Percentiles rank a stretch among this genome's conserved stretches.
Evolutionary conservation across 2,888 invertebrate genomes (phyloP).

Genomic region (Zeuzera pyrina): DNA sequence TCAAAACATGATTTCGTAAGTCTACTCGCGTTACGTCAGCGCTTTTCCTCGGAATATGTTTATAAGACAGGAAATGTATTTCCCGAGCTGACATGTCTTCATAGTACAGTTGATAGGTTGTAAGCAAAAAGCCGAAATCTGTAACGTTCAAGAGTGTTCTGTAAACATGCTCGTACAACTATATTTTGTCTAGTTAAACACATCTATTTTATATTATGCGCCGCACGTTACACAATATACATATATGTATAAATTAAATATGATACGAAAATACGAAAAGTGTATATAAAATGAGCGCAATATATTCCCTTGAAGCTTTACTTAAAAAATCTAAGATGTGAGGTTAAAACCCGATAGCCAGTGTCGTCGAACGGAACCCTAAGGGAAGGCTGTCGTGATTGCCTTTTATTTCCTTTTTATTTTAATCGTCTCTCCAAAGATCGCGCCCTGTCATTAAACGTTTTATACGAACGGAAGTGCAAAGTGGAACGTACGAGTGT

Average conservation of each 20-base stretch:
- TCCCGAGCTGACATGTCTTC: constrained; percentile 27
- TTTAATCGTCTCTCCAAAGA: constrained; percentile 51
- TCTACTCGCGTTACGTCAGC: constrained; percentile 34
- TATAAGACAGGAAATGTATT: constrained; percentile 42
- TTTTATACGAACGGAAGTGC: constrained; percentile 60
- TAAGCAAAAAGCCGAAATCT: constrained; percentile 2
- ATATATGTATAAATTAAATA: too few species aligned
- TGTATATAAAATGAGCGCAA: too few species aligned
- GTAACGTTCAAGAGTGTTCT: background rate
- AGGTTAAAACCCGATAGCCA: too few species aligned
- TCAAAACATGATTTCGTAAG: constrained; percentile 34
- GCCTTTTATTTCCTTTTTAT: constrained; percentile 49
- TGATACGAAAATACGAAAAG: too few species aligned
- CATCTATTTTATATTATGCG: too few species aligned
- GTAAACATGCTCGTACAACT: background rate
- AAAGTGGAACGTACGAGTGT: constrained; percentile 57
- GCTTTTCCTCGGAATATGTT: constrained; percentile 28
- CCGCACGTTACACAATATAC: too few species aligned
- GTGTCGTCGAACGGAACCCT: too few species aligned
- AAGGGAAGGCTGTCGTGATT: constrained; percentile 30
- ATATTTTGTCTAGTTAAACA: too few species aligned
- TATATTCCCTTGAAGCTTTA: too few species aligned
- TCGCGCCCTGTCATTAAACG: constrained; percentile 56
- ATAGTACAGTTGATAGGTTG: constrained; percentile 28
- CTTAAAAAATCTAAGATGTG: too few species aligned